A percentile compares a stretch with the other conserved stretches of the same genome.
Conservation (phyloP, 2,888 invertebrate species). For the Cosmorhoe ocellata region DNA sequence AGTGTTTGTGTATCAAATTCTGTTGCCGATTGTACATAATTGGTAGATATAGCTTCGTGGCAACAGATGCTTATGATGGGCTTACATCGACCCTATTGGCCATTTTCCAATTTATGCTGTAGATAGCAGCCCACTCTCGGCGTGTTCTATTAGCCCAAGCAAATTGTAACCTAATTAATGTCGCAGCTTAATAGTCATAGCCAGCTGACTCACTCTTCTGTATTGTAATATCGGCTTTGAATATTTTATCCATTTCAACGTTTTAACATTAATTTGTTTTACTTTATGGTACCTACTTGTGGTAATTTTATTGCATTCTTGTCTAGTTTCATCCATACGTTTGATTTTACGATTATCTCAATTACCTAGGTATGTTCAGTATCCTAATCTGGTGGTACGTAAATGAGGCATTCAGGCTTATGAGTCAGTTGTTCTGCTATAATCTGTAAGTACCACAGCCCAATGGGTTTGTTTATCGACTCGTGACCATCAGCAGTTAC, state of each 20-base stretch:
- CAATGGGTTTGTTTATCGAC: slow-evolving; percentile 35
- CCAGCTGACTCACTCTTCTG: slow-evolving; percentile 22
- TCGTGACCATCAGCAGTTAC: slow-evolving; percentile 48
- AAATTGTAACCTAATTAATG: slow-evolving; percentile 49
- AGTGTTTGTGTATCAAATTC: not conserved
- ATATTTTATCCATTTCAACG: no score
- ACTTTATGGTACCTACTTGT: no score
- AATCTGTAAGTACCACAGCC: slow-evolving; percentile 1
- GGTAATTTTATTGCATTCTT: no score
- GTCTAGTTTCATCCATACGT: no score
- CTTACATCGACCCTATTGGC: slow-evolving; percentile 24
- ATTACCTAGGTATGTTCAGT: no score
- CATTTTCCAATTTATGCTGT: slow-evolving; percentile 28
- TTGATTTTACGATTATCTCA: no score
- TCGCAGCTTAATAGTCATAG: slow-evolving; percentile 6
- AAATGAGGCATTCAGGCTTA: not conserved
- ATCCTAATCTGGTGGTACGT: no score
- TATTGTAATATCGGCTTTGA: not conserved
- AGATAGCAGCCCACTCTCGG: slow-evolving; percentile 29
- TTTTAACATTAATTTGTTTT: no score
- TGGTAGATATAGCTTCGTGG: slow-evolving; percentile 10
- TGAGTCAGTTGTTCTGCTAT: slow-evolving; percentile 12
- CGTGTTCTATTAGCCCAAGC: slow-evolving; percentile 38
- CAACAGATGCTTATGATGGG: slow-evolving; percentile 27
- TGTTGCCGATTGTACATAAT: slow-evolving; percentile 8